A percentile compares a stretch with the other conserved stretches of the same genome.
Conservation (phyloP, 2,888 invertebrate species). For the Scaptomyza tumidula region DNA sequence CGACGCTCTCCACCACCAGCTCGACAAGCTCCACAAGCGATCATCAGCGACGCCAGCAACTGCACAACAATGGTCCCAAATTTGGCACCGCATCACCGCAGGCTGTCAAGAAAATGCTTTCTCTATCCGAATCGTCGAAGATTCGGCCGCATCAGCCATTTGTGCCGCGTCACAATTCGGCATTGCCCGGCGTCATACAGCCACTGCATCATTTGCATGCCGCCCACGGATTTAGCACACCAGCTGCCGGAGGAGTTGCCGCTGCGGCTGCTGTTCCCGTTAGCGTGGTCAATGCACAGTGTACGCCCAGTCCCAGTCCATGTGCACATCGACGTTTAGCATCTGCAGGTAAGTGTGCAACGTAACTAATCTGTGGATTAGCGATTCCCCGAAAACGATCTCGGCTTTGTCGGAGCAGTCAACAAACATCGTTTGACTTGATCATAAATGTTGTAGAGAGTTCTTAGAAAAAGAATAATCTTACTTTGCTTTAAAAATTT, state of each 20-base stretch:
- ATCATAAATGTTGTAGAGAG: background rate
- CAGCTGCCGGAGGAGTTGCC: conserved; percentile 42
- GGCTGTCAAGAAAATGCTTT: conserved; percentile 97
- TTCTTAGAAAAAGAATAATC: too few species aligned
- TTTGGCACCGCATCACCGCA: conserved; percentile 96
- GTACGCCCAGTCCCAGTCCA: conserved; percentile 84
- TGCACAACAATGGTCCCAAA: conserved; percentile 86
- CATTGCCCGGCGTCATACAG: conserved; percentile 83
- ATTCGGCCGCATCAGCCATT: conserved; percentile 93
- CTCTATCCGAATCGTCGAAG: conserved; percentile 94
- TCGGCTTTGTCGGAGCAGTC: background rate
- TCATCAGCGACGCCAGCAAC: conserved; percentile 74
- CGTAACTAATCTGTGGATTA: conserved; percentile 12
- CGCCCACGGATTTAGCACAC: conserved; percentile 65
- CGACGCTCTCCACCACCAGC: conserved; percentile 96
- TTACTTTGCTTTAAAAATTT: background rate
- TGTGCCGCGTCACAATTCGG: conserved; percentile 86
- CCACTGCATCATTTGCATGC: conserved; percentile 85
- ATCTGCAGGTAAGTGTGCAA: conserved; percentile 84
- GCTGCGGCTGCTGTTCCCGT: conserved; percentile 30
- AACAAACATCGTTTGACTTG: background rate
- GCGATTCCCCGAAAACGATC: conserved; percentile 3
- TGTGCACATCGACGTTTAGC: conserved; percentile 87
- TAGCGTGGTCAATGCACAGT: conserved; percentile 60
- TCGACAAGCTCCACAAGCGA: conserved; percentile 92